A percentile compares a stretch with the other conserved stretches of the same genome.
These are phyloP conservation scores for Isotomurus palustris DNA, from an alignment of 2,888 invertebrate species.

Conservation along the genomic window DNA sequence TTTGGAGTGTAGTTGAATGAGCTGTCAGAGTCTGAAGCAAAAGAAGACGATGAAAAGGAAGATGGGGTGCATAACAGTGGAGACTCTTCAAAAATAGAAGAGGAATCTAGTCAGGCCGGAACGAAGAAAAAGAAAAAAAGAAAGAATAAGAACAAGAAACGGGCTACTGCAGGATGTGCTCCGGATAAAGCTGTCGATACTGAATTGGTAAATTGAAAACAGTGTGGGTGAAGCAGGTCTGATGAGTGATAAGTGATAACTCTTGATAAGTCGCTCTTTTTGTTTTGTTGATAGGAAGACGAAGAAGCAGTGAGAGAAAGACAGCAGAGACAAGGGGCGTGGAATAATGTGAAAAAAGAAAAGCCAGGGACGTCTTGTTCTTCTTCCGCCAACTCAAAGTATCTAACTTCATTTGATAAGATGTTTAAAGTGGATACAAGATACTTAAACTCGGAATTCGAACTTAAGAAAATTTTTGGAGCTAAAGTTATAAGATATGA, in stretches of 20 bases:
- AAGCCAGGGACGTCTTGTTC: too few species aligned
- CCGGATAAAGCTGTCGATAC: constrained; percentile 27
- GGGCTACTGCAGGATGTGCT: constrained; percentile 4
- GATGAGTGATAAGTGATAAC: background rate
- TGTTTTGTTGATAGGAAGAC: constrained; percentile 53
- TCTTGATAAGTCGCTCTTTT: background rate
- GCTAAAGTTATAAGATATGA: constrained; percentile 69
- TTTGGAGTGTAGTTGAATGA: constrained; percentile 57
- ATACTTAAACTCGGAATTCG: constrained; percentile 72
- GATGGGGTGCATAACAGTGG: constrained; percentile 38
- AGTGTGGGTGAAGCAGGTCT: background rate
- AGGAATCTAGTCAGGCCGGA: constrained; percentile 40
- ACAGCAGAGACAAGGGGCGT: constrained; percentile 65
- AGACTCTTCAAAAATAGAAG: constrained; percentile 37
- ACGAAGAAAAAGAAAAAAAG: constrained; percentile 64
- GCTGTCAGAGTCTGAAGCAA: constrained; percentile 64
- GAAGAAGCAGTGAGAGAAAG: constrained; percentile 61
- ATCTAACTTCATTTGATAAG: constrained; percentile 48
- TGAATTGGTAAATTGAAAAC: constrained; percentile 19
- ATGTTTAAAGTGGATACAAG: constrained; percentile 64
- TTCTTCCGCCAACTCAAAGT: constrained; percentile 47
- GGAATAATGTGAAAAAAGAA: constrained; percentile 50
- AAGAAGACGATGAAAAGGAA: constrained; percentile 58
- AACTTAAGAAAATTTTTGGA: constrained; percentile 75
- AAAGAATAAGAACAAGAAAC: constrained; percentile 48